Evolutionary conservation across 2,888 invertebrate genomes (phyloP).

Genomic region (Dastarcus helophoroides): DNA sequence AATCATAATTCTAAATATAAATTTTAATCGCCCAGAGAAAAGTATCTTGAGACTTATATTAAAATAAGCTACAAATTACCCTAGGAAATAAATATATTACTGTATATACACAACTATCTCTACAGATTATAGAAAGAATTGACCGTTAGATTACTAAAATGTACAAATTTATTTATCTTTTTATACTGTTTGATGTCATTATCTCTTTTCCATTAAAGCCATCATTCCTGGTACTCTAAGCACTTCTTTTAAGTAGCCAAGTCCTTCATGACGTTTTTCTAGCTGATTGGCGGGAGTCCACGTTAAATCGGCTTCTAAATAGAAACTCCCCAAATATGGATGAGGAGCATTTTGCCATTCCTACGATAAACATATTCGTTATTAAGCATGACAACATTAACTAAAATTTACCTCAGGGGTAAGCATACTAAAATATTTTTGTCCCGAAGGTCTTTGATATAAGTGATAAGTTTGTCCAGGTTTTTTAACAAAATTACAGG

Average conservation of each 20-base stretch:
- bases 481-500: constrained; percentile 63
- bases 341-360: constrained; percentile 58
- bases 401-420: constrained; percentile 49
- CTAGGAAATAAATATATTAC: no score
- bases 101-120: no score
- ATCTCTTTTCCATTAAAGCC: neutral
- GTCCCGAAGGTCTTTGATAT: constrained; percentile 52
- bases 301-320: constrained; percentile 55
- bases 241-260: constrained; percentile 16
- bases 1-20: no score
- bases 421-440: constrained; percentile 62
- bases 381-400: constrained; percentile 3
- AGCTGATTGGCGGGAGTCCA: constrained; percentile 52
- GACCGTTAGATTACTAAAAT: constrained; percentile 13
- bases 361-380: constrained; percentile 30
- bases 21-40: no score
- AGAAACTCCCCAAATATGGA: constrained; percentile 51
- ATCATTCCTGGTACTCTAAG: constrained; percentile 7
- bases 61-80: no score
- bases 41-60: no score
- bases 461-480: constrained; percentile 62
- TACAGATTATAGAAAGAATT: no score
- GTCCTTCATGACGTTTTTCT: constrained; percentile 20
- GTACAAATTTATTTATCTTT: constrained; percentile 10
- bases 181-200: constrained; percentile 6